Evolutionary conservation across 2,888 invertebrate genomes (phyloP), one percentile per base, ranked within the genome.

Genomic region (Deroplatys truncata): DNA sequence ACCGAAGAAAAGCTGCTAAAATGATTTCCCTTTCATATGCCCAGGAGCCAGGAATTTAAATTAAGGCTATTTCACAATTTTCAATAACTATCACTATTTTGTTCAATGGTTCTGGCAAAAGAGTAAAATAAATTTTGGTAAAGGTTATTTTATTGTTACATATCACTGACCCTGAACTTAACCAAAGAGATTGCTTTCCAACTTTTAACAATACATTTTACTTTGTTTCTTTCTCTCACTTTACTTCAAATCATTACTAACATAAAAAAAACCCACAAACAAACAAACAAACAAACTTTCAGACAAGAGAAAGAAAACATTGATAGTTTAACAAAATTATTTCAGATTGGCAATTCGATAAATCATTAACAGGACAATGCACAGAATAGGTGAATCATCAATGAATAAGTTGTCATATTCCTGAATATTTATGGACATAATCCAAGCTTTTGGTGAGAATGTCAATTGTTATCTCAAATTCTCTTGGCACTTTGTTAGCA

Each of bases 401-500:
- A 20, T 72, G 56, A 72, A 72, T 72, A 72, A 16, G 56, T 72
- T 72, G 56, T 72, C 56, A 72, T 72, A 72, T 72, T 72, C 56
- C 56, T 72, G 56, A 72, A 72, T 25, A 20, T 72, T 72, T 72
- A 72, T 20, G 25, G 56, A 72, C 56, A 72, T 72, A 72, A 72
- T 72, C 56, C 56, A 72, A 72, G 20, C 56, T 72, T 72, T 72
- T 25, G 16, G 56, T 72, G 20, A 72, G 56, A 72, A 72, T 72
- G 56, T 20, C 20, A 72, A 20, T 20, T 0, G 56, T 72, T 72
- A 72, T 72, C 56, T 72, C 20, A 72, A 72, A 72, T 89, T 85
- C 84, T 83, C 86, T 86, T 89, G 86, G 89, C 86, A 86, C 86
- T 86, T 89, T 86, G 72, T 49, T 35, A 89, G 49, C 35, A 43